Evolutionary conservation across 2,797 vertebrate genomes (phyloP).

Genomic region (Setipinna tenuifilis): DNA sequence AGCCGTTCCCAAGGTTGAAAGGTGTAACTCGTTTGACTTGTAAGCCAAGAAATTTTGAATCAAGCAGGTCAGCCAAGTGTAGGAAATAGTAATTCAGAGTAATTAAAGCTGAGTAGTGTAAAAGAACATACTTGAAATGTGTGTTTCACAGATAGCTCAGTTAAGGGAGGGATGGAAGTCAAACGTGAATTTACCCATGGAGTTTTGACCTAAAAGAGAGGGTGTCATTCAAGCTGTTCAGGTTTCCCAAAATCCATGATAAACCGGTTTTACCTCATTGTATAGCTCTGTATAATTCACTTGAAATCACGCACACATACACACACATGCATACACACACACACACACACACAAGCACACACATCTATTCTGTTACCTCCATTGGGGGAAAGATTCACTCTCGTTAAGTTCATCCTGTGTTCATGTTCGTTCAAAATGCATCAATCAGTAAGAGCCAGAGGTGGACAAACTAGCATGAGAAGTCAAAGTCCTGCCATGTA

Average conservation of each 20-base stretch:
- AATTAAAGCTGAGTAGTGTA: not conserved
- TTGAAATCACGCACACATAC: conserved; percentile 24
- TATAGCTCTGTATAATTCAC: conserved; percentile 22
- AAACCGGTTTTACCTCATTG: conserved; percentile 27
- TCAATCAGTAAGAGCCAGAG: not conserved
- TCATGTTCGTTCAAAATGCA: not conserved
- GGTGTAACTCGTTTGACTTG: conserved; percentile 14
- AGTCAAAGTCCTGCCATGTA: too few species aligned
- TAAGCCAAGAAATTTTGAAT: not conserved
- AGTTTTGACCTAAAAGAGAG: not conserved
- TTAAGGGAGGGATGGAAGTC: not conserved
- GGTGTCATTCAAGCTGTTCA: conserved; percentile 11
- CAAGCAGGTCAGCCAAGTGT: conserved; percentile 6
- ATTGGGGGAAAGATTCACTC: conserved; percentile 15
- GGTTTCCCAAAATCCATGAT: conserved; percentile 12
- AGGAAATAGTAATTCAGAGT: not conserved
- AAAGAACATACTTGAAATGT: not conserved
- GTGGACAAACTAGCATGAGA: too few species aligned
- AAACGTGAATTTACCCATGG: not conserved
- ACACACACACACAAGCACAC: not conserved
- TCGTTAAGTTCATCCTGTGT: conserved; percentile 14
- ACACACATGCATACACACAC: too few species aligned
- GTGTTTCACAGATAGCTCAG: conserved; percentile 3
- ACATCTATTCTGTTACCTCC: conserved; percentile 13
- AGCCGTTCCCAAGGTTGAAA: not conserved